These are phyloP conservation scores for Elymnias hypermnestra DNA, from an alignment of 1,140 invertebrate species.

Conservation along the genomic window DNA sequence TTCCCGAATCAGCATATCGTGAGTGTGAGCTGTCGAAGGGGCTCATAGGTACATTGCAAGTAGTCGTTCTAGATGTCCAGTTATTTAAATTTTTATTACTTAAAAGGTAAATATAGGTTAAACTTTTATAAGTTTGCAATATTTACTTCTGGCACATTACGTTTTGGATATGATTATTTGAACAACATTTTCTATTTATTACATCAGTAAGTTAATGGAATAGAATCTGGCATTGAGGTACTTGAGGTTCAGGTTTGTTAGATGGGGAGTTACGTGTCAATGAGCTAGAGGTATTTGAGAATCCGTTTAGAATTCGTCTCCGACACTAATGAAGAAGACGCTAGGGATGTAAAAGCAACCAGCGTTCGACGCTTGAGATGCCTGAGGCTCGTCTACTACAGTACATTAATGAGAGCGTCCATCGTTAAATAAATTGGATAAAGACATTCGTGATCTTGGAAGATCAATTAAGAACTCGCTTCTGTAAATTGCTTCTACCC, in stretches of 20 bases:
- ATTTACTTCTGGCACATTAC: too few relatives aligned
- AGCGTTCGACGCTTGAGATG: conserved; percentile 27
- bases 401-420: conserved; percentile 67
- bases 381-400: conserved; percentile 46
- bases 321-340: conserved; percentile 46
- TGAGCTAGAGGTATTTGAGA: not conserved
- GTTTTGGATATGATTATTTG: too few relatives aligned
- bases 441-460: conserved; percentile 71
- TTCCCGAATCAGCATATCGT: too few relatives aligned
- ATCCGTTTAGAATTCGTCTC: too few relatives aligned
- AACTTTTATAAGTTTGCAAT: too few relatives aligned
- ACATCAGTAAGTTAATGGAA: not conserved
- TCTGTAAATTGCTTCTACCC: conserved; percentile 67
- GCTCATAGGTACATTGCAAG: too few relatives aligned
- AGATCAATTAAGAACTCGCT: conserved; percentile 63
- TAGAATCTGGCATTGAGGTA: not conserved
- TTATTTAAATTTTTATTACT: too few relatives aligned
- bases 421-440: conserved; percentile 76
- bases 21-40: too few relatives aligned
- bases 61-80: too few relatives aligned
- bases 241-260: not conserved
- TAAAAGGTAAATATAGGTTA: too few relatives aligned
- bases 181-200: too few relatives aligned
- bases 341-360: conserved; percentile 33
- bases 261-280: not conserved